Evolutionary conservation across 2,797 vertebrate genomes (phyloP).

Genomic region (Circus cinereus): DNA sequence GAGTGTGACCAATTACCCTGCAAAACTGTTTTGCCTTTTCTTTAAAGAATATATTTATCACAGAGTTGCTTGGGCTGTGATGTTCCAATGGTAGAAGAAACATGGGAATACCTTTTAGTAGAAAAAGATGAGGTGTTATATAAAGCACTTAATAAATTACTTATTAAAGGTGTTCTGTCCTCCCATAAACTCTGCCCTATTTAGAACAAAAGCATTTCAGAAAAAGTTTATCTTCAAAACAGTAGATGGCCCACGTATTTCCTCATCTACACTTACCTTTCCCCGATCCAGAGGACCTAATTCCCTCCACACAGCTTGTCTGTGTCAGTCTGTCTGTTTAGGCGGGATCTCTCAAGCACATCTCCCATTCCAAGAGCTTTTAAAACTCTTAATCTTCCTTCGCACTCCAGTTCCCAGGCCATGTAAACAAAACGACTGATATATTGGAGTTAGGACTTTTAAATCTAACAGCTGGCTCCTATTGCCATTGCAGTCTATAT

Average conservation of each 20-base stretch:
- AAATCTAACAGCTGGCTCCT: background rate
- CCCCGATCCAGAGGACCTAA: fast-evolving
- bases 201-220: background rate
- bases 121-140: background rate
- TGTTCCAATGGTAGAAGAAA: background rate
- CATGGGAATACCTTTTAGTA: background rate
- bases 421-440: background rate
- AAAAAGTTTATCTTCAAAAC: background rate
- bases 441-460: background rate
- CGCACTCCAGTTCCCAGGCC: background rate
- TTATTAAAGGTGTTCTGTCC: background rate
- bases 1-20: background rate
- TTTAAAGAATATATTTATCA: background rate
- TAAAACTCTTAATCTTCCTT: background rate
- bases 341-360: background rate
- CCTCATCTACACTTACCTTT: background rate
- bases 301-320: background rate
- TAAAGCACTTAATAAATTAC: background rate
- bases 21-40: background rate
- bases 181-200: background rate
- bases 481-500: background rate
- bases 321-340: background rate
- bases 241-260: background rate
- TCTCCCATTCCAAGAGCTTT: background rate
- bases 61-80: background rate